phyloP scores from a whole-genome alignment of 2,888 invertebrate genomes.

The Chymomyza procnemis region DNA sequence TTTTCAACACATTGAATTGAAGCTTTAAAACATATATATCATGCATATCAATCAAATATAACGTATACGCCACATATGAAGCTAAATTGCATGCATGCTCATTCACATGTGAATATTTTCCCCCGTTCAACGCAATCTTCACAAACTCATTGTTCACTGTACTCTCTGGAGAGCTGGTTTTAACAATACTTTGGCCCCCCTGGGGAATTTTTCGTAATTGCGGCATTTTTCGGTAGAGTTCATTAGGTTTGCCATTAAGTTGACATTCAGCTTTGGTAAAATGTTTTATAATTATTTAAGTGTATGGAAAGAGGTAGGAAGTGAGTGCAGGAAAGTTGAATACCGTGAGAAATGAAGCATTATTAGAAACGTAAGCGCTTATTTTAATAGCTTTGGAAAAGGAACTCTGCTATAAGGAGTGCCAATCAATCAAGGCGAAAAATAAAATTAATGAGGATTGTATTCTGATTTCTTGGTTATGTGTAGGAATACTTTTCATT shows the following conservation, averaged over 20 bases:
- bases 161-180: neutral
- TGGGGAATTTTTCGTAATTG: slow-evolving; percentile 8
- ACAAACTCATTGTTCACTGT: neutral
- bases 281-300: neutral
- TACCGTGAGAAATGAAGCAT: neutral
- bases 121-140: slow-evolving; percentile 30
- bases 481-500: too few species aligned
- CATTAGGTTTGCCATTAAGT: slow-evolving; percentile 8
- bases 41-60: slow-evolving; percentile 17
- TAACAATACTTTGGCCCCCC: slow-evolving; percentile 11
- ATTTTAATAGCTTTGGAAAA: neutral
- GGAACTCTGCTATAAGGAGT: too few species aligned
- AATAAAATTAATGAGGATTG: too few species aligned
- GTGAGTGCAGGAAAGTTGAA: neutral
- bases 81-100: slow-evolving; percentile 33
- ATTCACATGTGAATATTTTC: slow-evolving; percentile 52
- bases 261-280: neutral
- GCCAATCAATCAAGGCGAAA: too few species aligned
- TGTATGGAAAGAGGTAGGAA: neutral
- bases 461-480: too few species aligned
- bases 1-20: neutral
- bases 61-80: slow-evolving; percentile 42
- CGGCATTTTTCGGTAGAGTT: slow-evolving; percentile 29
- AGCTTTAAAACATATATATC: neutral
- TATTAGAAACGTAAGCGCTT: neutral